These are phyloP conservation scores for Heteromormyrus szaboi DNA, from an alignment of 2,797 vertebrate genomes.

Conservation along the genomic window DNA sequence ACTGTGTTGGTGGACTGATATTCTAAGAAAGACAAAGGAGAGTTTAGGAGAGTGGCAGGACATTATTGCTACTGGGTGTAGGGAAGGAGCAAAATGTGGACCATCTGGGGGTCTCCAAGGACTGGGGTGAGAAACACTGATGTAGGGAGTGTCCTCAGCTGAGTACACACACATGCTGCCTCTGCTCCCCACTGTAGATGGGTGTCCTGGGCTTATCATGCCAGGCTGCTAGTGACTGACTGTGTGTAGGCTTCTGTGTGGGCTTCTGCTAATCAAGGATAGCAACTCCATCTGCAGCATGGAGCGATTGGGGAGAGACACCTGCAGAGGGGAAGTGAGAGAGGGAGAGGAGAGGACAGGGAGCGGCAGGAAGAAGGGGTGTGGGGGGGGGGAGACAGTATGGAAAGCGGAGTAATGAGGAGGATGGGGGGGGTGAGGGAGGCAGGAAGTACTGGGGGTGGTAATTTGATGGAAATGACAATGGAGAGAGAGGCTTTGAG, in stretches of 20 bases:
- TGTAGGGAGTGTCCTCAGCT: background rate
- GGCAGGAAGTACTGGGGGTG: background rate
- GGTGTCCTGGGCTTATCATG: background rate
- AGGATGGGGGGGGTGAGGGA: background rate
- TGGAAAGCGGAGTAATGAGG: background rate
- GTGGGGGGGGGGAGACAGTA: background rate
- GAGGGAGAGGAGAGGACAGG: background rate
- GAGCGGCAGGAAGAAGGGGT: background rate
- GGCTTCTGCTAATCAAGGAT: background rate
- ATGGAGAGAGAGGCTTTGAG: background rate
- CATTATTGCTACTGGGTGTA: background rate
- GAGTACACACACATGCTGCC: background rate
- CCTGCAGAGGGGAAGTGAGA: background rate
- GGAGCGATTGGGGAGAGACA: background rate
- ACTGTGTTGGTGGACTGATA: background rate
- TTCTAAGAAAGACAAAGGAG: background rate
- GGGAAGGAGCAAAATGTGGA: background rate
- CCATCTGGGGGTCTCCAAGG: background rate
- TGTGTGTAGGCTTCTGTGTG: background rate
- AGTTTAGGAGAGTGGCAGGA: background rate
- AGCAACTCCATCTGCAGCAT: background rate
- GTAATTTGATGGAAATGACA: background rate
- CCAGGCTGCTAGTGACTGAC: background rate
- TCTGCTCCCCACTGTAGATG: background rate
- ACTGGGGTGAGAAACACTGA: background rate